Base-by-base conservation (phyloP, 2,113 vertebrate genomes). In the Bubalus kerabau region DNA sequence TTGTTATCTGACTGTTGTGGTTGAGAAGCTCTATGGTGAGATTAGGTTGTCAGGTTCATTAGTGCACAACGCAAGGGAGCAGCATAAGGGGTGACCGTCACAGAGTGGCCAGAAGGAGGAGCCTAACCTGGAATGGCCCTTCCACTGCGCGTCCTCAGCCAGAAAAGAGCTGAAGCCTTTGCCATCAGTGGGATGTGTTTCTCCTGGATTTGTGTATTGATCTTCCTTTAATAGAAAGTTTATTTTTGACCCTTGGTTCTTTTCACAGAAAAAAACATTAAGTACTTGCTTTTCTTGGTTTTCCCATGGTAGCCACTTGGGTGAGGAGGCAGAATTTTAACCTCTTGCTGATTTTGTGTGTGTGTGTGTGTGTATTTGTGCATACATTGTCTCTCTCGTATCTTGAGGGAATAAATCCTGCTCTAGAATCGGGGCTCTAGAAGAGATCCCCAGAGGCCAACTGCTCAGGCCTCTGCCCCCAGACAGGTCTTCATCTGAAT, bases 201-300 rank as follows among this genome's bases (percentile, higher is more conserved):
- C 43, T 5, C n/a, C 81, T 94, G 40, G 43, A 16, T 86, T 60
- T 95, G 21, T 16, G 32, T 74, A 87, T 21, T 1, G 24, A 16
- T 92, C 78, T 98, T 96, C n/a, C 1, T 97, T 80, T 94, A 81
- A 57, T 14, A 87, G 78, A 26, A 84, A 13, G 13, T 71, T 83
- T 90, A 12, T 95, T 24, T 82, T 83, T 71, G 74, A 46, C 21
- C 14, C 71, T 91, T 67, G 86, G 52, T 86, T 57, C 24, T 90
- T 97, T 95, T 78, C 11, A 2, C 56, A 89, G 80, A 84, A 76
- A 64, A 1, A 21, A 26, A 23, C 36, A 62, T 60, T 21, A 83
- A 19, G 13, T 94, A 36, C 64, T 84, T 93, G 13, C 43, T 56
- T 90, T 96, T 95, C n/a, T 88, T 28, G 24, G 15, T 40, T 96